Evolutionary conservation across 1,140 invertebrate genomes (phyloP), one percentile per base, ranked within the genome.

Genomic region (Sarcophaga bullata): DNA sequence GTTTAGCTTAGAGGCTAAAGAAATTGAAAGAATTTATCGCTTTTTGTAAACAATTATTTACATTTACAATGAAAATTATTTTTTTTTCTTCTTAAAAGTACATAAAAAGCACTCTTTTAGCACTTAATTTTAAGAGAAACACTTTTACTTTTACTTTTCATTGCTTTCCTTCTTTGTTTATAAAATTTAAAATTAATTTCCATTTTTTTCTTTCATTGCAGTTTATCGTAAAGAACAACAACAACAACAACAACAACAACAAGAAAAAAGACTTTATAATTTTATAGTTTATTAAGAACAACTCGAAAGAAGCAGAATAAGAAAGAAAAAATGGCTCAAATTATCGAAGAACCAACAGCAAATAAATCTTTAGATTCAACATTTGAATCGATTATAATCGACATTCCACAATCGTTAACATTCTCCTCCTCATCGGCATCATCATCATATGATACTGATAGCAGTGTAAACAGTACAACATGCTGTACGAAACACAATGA

Each of bases 401-500:
- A 89, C 88, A 89, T 89, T 89, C 88, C 88, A 85, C 73, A 84
- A 82, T 50, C 83, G 80, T 54, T 83, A 68, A 82, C 83, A 73
- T 62, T 82, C 19, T 72, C 82, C n/a, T 75, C 83, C 4, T 68
- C 58, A 84, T 83, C 82, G 17, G 76, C 84, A 3, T 86, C 85
- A 72, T 87, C 87, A 25, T 89, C 88, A 80, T 89, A 89, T 68
- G 88, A 89, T 85, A 89, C 88, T 46, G 88, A 89, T 76, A 89
- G 88, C 82, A 89, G 88, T 84, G 89, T 86, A 80, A 86, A 88
- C 10, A 89, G 88, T 83, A 88, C 88, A 82, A 89, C 88, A 75
- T 89, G 88, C 84, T 89, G 88, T 84, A 88, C 88, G 47, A 86
- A 87, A 68, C 88, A 89, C 52, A 87, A 88, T 52, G 88, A 89